Evolutionary conservation across 2,888 invertebrate species (phyloP).

Genomic region (Electrophaes corylata): DNA sequence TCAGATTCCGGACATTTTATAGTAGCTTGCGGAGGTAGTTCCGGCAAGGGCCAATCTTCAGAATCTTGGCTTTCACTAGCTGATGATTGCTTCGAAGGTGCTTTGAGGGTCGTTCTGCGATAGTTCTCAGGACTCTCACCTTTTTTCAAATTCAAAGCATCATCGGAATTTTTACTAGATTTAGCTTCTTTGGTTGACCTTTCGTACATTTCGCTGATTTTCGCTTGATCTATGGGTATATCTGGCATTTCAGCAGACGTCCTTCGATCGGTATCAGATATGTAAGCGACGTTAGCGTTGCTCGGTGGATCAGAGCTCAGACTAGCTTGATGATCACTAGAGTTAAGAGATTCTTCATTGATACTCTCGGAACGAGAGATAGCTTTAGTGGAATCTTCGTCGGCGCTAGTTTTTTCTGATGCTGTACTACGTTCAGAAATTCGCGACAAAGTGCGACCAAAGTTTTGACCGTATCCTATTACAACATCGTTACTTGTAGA

Average conservation of each 20-base stretch:
- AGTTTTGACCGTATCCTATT: conserved; percentile 89
- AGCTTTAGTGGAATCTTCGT: conserved; percentile 94
- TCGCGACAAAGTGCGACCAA: conserved; percentile 91
- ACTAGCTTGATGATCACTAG: conserved; percentile 93
- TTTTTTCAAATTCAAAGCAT: conserved; percentile 54
- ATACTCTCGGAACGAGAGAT: conserved; percentile 93
- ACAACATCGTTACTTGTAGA: conserved; percentile 87
- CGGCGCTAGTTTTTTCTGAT: conserved; percentile 93
- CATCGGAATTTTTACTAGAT: conserved; percentile 54
- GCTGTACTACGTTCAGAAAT: conserved; percentile 95
- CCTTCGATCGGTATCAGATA: conserved; percentile 91
- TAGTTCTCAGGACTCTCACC: conserved; percentile 55
- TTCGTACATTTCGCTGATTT: conserved; percentile 83
- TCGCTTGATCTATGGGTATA: conserved; percentile 90
- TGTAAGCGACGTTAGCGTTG: conserved; percentile 88
- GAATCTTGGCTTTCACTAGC: conserved; percentile 88
- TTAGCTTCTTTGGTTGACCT: conserved; percentile 79
- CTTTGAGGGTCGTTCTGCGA: conserved; percentile 51
- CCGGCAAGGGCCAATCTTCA: conserved; percentile 90
- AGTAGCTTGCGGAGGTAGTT: conserved; percentile 85
- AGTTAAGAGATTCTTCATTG: conserved; percentile 92
- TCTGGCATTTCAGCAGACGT: conserved; percentile 94
- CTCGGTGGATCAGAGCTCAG: conserved; percentile 93
- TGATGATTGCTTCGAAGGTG: conserved; percentile 72
- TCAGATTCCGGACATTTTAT: conserved; percentile 54